These are phyloP conservation scores for Lepus americanus DNA, from an alignment of 2,113 vertebrate species.

Conservation along the genomic window DNA sequence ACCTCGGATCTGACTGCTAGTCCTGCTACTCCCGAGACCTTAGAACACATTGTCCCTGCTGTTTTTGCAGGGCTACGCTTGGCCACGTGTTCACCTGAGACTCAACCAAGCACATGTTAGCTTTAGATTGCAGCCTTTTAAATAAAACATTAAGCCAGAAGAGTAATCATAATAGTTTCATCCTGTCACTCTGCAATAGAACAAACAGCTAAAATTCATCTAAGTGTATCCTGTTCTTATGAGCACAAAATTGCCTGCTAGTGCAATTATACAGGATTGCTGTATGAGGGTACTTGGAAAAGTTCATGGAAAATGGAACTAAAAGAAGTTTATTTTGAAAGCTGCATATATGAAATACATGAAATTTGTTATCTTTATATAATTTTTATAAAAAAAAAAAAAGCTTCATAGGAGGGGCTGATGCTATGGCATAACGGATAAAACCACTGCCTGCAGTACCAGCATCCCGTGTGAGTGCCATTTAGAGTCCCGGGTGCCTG, in stretches of 20 bases:
- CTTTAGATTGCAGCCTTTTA: background rate
- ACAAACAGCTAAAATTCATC: background rate
- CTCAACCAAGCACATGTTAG: background rate
- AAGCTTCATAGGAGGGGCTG: too few relatives aligned
- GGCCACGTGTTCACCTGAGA: too few relatives aligned
- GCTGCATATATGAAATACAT: too few relatives aligned
- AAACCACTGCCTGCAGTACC: too few relatives aligned
- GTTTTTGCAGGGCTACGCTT: background rate
- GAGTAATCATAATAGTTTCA: background rate
- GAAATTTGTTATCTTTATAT: too few relatives aligned
- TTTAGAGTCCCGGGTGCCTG: too few relatives aligned
- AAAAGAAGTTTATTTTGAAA: too few relatives aligned
- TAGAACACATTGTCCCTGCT: too few relatives aligned
- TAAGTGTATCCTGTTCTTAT: background rate
- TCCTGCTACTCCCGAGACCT: background rate
- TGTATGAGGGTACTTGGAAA: fast-evolving
- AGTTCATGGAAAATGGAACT: too few relatives aligned
- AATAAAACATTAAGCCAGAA: background rate
- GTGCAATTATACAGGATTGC: background rate
- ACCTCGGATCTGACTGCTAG: background rate
- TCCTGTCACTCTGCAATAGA: background rate
- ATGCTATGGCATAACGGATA: too few relatives aligned
- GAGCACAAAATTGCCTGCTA: background rate
- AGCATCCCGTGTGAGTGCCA: too few relatives aligned
- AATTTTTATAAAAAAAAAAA: too few relatives aligned